Conservation (phyloP, 1,140 invertebrate species). For the Laodelphax striatellus region DNA sequence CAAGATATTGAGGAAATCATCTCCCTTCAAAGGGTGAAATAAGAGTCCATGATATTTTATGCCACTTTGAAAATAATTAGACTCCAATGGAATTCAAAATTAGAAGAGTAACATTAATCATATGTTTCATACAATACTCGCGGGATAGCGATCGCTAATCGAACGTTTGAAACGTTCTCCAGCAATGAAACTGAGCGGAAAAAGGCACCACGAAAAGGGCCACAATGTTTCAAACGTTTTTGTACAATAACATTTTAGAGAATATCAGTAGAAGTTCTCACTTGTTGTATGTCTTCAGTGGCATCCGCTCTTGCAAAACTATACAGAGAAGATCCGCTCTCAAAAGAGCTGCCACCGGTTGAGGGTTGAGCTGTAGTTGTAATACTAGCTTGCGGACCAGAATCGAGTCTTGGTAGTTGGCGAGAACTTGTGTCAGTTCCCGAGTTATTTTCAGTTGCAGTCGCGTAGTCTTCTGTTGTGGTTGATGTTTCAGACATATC, state of each 20-base stretch:
- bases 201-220: too few relatives aligned
- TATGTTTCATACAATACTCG: too few relatives aligned
- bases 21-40: too few relatives aligned
- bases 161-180: too few relatives aligned
- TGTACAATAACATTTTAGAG: too few relatives aligned
- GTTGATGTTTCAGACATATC: slow-evolving; percentile 74
- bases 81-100: too few relatives aligned
- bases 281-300: slow-evolving; percentile 23
- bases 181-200: too few relatives aligned
- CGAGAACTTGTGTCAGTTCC: slow-evolving; percentile 31
- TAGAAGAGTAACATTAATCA: too few relatives aligned
- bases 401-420: slow-evolving; percentile 26
- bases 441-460: slow-evolving; percentile 57
- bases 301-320: slow-evolving; percentile 48
- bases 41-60: too few relatives aligned
- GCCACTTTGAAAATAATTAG: too few relatives aligned
- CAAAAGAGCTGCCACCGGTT: slow-evolving; percentile 54
- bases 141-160: too few relatives aligned
- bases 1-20: too few relatives aligned
- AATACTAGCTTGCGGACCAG: background rate
- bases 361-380: slow-evolving; percentile 9
- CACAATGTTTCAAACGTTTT: background rate
- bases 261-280: slow-evolving; percentile 2
- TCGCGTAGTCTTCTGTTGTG: slow-evolving; percentile 78
- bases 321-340: slow-evolving; percentile 67